A percentile compares a stretch with the other conserved stretches of the same genome.
phyloP scores from a whole-genome alignment of 1,140 invertebrate species.

The Lucilia sericata region DNA sequence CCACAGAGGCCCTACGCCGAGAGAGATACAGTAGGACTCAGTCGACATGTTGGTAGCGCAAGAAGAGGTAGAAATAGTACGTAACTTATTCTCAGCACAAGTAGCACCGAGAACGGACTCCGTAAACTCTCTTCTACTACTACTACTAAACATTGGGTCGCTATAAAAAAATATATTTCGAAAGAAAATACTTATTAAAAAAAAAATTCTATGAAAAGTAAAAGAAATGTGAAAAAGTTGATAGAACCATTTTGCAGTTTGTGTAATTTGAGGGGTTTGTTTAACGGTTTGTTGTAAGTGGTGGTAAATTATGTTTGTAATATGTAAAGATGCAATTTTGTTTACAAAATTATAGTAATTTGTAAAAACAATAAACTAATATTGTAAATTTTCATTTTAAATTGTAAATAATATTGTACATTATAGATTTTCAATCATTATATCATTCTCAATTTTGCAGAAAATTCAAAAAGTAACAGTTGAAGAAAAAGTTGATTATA shows the following conservation, averaged over 20 bases:
- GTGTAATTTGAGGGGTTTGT: background rate
- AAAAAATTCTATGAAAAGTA: too few species aligned
- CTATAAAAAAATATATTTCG: conserved; percentile 53
- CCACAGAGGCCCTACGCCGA: conserved; percentile 98
- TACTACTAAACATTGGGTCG: conserved; percentile 68
- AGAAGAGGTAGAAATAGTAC: conserved; percentile 67
- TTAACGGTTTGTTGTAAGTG: background rate
- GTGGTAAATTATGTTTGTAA: background rate
- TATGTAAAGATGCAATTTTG: background rate
- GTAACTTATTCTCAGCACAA: conserved; percentile 59
- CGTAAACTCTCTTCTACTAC: conserved; percentile 66
- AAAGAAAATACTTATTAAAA: too few species aligned
- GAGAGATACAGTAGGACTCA: conserved; percentile 85
- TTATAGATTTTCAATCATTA: too few species aligned
- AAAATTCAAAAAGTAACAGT: too few species aligned
- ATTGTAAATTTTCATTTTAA: too few species aligned
- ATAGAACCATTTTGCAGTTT: conserved; percentile 25
- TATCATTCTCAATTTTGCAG: too few species aligned
- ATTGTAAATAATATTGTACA: too few species aligned
- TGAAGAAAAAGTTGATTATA: too few species aligned
- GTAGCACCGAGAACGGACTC: conserved; percentile 58
- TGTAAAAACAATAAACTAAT: too few species aligned
- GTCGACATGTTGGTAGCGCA: conserved; percentile 67
- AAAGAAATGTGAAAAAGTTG: too few species aligned
- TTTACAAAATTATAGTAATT: background rate